phyloP scores from a whole-genome alignment of 92 coral and sea anemone species.

The Isaurus tuberculatus region DNA sequence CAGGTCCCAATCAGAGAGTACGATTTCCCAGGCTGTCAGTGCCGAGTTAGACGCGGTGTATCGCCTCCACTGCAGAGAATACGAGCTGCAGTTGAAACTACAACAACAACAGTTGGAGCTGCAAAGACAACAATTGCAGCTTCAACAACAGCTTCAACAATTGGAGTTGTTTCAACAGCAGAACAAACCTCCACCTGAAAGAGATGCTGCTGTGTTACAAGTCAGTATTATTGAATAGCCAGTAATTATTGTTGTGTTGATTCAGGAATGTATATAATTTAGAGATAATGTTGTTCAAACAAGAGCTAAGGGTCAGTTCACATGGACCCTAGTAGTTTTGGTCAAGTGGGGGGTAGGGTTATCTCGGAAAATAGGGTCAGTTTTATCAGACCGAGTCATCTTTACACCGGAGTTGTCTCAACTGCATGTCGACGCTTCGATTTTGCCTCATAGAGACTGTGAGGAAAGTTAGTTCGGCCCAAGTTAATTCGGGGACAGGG shows the following conservation, averaged over 20 bases:
- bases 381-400: too few species aligned
- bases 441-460: too few species aligned
- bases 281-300: too few species aligned
- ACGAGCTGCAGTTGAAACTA: constrained; percentile 86
- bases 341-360: too few species aligned
- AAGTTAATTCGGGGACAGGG: too few species aligned
- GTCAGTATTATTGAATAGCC: background rate
- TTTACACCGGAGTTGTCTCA: too few species aligned
- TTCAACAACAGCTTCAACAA: constrained; percentile 95
- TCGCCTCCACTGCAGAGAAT: constrained; percentile 85
- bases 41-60: constrained; percentile 88
- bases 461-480: too few species aligned
- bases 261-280: too few species aligned
- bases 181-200: constrained; percentile 46
- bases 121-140: constrained; percentile 90
- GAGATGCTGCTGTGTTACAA: background rate
- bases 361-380: too few species aligned
- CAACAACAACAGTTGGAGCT: constrained; percentile 90
- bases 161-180: constrained; percentile 79
- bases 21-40: constrained; percentile 72
- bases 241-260: background rate
- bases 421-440: too few species aligned
- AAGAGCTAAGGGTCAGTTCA: too few species aligned
- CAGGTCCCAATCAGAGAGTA: constrained; percentile 81
- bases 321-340: too few species aligned